Evolutionary conservation across 1,140 invertebrate genomes (phyloP).

Genomic region (Hypsibius dujardini): DNA sequence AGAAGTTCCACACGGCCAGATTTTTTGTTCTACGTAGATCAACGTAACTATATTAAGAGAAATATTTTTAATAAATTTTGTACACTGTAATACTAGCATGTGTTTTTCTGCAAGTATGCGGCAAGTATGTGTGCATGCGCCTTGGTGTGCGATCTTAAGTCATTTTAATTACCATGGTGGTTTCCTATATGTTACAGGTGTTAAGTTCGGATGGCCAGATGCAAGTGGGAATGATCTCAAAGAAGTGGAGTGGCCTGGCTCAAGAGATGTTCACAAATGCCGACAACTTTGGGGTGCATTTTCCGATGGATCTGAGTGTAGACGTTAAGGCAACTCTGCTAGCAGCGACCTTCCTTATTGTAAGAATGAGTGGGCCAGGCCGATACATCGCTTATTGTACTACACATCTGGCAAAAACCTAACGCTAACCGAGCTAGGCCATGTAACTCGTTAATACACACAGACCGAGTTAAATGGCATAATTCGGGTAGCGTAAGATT

Average conservation of each 20-base stretch:
- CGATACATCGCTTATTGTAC: too few species aligned
- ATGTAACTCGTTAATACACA: too few species aligned
- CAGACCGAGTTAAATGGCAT: too few species aligned
- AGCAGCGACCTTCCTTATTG: conserved; percentile 42
- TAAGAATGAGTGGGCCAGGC: conserved; percentile 22
- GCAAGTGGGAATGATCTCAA: conserved; percentile 52
- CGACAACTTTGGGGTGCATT: conserved; percentile 57
- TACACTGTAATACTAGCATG: not conserved
- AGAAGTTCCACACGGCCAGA: too few species aligned
- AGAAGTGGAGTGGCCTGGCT: conserved; percentile 52
- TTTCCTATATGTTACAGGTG: not conserved
- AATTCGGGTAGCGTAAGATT: too few species aligned
- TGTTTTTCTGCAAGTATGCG: not conserved
- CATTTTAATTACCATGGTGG: too few species aligned
- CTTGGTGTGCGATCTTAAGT: too few species aligned
- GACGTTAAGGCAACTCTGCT: conserved; percentile 60
- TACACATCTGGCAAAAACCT: too few species aligned
- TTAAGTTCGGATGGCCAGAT: conserved; percentile 19
- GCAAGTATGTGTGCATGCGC: too few species aligned
- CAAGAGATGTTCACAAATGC: conserved; percentile 54
- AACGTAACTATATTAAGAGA: not conserved
- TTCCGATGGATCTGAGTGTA: conserved; percentile 59
- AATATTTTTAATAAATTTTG: not conserved
- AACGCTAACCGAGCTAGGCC: too few species aligned
- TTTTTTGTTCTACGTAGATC: too few species aligned